These are phyloP conservation scores for Pachypanchax playfairii DNA, from an alignment of 2,113 vertebrate genomes.

Conservation along the genomic window DNA sequence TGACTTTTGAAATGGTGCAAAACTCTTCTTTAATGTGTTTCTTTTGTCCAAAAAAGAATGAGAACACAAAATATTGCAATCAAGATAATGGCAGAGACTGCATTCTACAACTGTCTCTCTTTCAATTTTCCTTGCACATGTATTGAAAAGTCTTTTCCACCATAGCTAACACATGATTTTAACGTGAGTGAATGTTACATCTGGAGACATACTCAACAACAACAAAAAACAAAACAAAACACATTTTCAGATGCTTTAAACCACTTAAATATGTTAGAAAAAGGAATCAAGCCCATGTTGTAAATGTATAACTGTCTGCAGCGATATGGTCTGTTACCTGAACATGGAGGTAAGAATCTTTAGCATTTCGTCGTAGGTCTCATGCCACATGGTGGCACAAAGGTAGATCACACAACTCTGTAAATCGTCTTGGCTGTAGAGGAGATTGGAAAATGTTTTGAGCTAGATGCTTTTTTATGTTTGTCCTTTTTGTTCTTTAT, in stretches of 20 bases:
- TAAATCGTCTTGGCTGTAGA: conserved; percentile 58
- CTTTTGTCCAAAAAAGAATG: background rate
- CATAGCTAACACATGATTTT: no score
- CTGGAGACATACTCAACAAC: background rate
- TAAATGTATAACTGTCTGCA: background rate
- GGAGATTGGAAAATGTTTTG: background rate
- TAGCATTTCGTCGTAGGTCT: conserved; percentile 84
- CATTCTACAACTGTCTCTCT: no score
- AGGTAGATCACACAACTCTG: conserved; percentile 80
- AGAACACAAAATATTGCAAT: background rate
- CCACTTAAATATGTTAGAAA: conserved; percentile 1
- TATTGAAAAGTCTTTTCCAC: no score
- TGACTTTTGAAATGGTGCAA: background rate
- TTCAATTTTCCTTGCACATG: no score
- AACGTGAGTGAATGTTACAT: no score
- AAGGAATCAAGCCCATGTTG: background rate
- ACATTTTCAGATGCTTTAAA: background rate
- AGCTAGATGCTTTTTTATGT: background rate
- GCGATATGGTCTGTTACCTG: conserved; percentile 65
- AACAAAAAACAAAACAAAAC: no score
- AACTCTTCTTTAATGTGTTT: background rate
- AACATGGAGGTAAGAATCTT: conserved; percentile 85
- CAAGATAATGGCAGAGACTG: no score
- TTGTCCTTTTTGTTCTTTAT: no score
- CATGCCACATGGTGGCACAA: conserved; percentile 86